Evolutionary conservation across 2,888 invertebrate species (phyloP).

Genomic region (Phanerotoma sp.): DNA sequence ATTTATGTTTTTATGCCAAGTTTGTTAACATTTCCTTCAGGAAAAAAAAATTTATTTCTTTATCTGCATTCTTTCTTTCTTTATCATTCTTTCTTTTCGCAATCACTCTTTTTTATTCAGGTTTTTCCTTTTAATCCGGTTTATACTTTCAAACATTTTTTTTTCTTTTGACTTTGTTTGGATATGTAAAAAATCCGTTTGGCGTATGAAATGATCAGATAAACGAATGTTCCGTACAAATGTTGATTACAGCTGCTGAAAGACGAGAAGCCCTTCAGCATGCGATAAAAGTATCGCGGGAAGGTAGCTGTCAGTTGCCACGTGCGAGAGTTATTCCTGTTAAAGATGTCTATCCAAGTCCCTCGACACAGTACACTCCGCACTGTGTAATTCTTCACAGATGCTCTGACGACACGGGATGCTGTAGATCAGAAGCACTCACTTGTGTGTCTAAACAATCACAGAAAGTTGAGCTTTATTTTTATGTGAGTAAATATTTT

Average conservation of each 20-base stretch:
- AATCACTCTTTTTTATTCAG: no score
- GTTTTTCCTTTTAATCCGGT: no score
- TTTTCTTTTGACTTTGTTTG: no score
- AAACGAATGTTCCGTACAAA: no score
- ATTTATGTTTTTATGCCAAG: no score
- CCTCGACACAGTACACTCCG: slow-evolving; percentile 76
- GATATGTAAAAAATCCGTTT: no score
- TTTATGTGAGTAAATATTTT: slow-evolving; percentile 78
- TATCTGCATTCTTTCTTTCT: no score
- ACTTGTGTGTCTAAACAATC: slow-evolving; percentile 78
- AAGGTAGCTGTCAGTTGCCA: slow-evolving; percentile 69
- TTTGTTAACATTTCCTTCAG: no score
- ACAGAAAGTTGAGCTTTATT: slow-evolving; percentile 71
- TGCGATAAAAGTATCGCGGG: slow-evolving; percentile 56
- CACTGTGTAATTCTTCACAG: slow-evolving; percentile 84
- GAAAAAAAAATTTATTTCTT: no score
- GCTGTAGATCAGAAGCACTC: slow-evolving; percentile 72
- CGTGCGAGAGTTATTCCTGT: slow-evolving; percentile 76
- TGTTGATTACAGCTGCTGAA: no score
- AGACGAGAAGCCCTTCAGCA: slow-evolving; percentile 53
- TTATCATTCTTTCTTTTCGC: no score
- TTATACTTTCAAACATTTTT: neutral
- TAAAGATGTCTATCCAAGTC: slow-evolving; percentile 69
- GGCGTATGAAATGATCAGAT: no score
- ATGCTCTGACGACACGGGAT: slow-evolving; percentile 86